Percentiles rank a stretch among this genome's conserved stretches.
Conservation (phyloP, 2,888 invertebrate species). For the Archips crataeganus region DNA sequence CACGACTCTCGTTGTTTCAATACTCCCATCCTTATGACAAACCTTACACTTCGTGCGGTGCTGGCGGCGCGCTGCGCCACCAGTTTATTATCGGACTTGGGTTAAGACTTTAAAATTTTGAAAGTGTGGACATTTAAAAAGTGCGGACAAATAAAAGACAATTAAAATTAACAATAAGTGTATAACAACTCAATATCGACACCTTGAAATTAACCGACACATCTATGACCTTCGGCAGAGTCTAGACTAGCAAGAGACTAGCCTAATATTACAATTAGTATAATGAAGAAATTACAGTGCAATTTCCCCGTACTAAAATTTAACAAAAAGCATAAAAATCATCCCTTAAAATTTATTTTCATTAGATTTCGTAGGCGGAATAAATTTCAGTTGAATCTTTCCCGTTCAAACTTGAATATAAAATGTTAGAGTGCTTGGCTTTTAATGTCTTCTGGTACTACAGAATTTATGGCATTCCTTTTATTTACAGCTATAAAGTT, state of each 20-base stretch:
- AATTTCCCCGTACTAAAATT: not conserved
- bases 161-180: too few species aligned
- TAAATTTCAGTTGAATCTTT: constrained; percentile 40
- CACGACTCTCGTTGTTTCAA: too few species aligned
- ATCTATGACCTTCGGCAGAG: too few species aligned
- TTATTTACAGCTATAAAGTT: constrained; percentile 38
- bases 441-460: constrained; percentile 43
- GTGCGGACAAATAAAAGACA: too few species aligned
- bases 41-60: too few species aligned
- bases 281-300: not conserved
- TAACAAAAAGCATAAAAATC: constrained; percentile 30
- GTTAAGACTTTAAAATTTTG: too few species aligned
- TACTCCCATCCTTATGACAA: too few species aligned
- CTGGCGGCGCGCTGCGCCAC: too few species aligned
- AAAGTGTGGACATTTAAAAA: too few species aligned
- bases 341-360: constrained; percentile 35
- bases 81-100: too few species aligned
- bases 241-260: too few species aligned
- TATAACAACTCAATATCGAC: not conserved
- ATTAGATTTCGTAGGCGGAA: constrained; percentile 35
- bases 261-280: too few species aligned
- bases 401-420: constrained; percentile 41
- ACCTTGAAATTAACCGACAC: not conserved
- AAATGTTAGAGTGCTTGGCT: constrained; percentile 42
- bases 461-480: constrained; percentile 42